Evolutionary conservation across 2,113 vertebrate species (phyloP), one percentile per base, ranked within the genome.

Genomic region (Mirza zaza): DNA sequence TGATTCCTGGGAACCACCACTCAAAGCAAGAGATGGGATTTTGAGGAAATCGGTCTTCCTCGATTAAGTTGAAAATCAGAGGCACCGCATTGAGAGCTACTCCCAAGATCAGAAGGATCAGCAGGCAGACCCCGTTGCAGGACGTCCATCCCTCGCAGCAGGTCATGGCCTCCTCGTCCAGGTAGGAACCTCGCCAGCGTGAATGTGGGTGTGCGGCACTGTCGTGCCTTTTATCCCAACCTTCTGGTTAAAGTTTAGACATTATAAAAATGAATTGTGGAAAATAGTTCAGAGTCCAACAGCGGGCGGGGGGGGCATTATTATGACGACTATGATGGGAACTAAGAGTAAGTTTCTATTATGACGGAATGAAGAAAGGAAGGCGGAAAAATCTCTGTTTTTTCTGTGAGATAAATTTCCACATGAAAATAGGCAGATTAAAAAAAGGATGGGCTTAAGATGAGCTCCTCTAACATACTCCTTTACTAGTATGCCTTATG

Each of bases 1-100:
- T 83, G 48, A 98, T 89, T 89, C 98, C 98, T 5, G 98, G 98
- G 27, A 97, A 95, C 98, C 97, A 98, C 98, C 98, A 97, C 39
- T 98, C 98, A 90, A 97, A 98, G 95, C 98, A 98, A 50, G 98
- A 98, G 79, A 98, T 98, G 86, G 97, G 92, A 39, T 97, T 98
- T 68, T 77, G 42, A 11, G 87, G 96, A 32, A 17, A 2, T 1
- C 63, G 1, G 5, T 70, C 91, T 67, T 94, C 50, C 18, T 97
- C 87, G 0, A 97, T 29, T 5, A 88, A 83, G 83, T 90, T 91
- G 34, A 95, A 27, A 13, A 95, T 17, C 36, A 98, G 67, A 42
- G 98, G 98, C 4, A 98, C 61, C 20, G 68, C 42, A 0, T 98
- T 98, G 85, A 98, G 67, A 32, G 21, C 18, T 6, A 98, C 45